Evolutionary conservation across 1,140 invertebrate genomes (phyloP).

Genomic region (Hypothenemus hampei): DNA sequence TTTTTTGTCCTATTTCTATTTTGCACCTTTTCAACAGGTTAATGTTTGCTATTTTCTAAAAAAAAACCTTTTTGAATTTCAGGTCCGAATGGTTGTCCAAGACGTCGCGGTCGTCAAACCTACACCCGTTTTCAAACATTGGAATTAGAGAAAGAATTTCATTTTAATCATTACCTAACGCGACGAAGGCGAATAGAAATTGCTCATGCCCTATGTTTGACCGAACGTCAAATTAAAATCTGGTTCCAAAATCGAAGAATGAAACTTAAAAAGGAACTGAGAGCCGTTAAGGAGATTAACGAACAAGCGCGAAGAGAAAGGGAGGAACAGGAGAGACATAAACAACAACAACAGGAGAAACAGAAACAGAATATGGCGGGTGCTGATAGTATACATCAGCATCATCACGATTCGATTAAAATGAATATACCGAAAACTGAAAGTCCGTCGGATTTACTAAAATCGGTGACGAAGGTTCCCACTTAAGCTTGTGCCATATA

Average conservation of each 20-base stretch:
- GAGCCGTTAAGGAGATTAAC: conserved; percentile 92
- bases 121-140: conserved; percentile 94
- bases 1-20: too few relatives aligned
- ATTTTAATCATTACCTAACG: conserved; percentile 97
- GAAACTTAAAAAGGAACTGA: conserved; percentile 95
- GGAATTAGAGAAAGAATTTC: conserved; percentile 97
- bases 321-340: conserved; percentile 86
- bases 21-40: too few relatives aligned
- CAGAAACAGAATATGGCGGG: conserved; percentile 55
- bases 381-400: conserved; percentile 51
- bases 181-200: conserved; percentile 94
- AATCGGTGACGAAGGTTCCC: conserved; percentile 47
- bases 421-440: conserved; percentile 46
- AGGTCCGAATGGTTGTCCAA: conserved; percentile 94
- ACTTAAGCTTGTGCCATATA: conserved; percentile 44
- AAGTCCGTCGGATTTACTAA: conserved; percentile 41
- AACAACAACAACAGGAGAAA: conserved; percentile 83
- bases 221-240: conserved; percentile 95
- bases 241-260: conserved; percentile 97
- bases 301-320: conserved; percentile 85
- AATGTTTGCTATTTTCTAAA: too few relatives aligned
- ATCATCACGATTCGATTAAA: conserved; percentile 55
- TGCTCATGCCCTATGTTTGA: conserved; percentile 91
- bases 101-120: conserved; percentile 89
- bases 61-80: conserved; percentile 51